Evolutionary conservation across 2,888 invertebrate species (phyloP), one percentile per base, ranked within the genome.

Genomic region (Folsomia candida): DNA sequence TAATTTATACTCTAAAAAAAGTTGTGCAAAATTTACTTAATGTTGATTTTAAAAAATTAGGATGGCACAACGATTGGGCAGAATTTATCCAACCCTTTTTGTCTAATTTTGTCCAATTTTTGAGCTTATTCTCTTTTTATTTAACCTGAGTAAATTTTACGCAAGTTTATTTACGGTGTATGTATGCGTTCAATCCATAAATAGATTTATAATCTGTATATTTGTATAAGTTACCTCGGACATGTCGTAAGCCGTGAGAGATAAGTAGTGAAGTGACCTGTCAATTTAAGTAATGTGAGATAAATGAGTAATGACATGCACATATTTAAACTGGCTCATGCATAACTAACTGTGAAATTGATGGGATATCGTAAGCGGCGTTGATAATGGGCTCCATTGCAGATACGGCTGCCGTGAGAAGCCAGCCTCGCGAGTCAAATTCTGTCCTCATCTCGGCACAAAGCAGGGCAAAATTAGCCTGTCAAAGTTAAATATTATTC

Each of bases 201-300:
- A n/a, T n/a, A n/a, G n/a, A n/a, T n/a, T n/a, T n/a, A n/a, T n/a
- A n/a, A n/a, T n/a, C n/a, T n/a, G n/a, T n/a, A n/a, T n/a, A n/a
- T n/a, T n/a, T n/a, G n/a, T n/a, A n/a, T n/a, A n/a, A n/a, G n/a
- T n/a, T n/a, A 63, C 58, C 1, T 90, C 90, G 78, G 90, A 88
- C 78, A 90, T 84, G 81, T 91, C 91, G 78, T 92, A 92, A 0
- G 89, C 82, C 91, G 92, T 91, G 0, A 92, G 80, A 79, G 88
- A 88, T 58, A 91, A 86, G 27, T 88, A 84, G 79, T 92, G 87
- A 26, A 91, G 81, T 74, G 88, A 84, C 66, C 87, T 87, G 74
- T n/a, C n/a, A n/a, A n/a, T n/a, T n/a, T n/a, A n/a, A n/a, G n/a
- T n/a, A n/a, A n/a, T n/a, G n/a, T n/a, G n/a, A n/a, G n/a, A 37